A percentile compares a stretch with the other conserved stretches of the same genome.
These are phyloP conservation scores for Maccullochella peelii DNA, from an alignment of 2,113 vertebrate species.

Conservation along the genomic window DNA sequence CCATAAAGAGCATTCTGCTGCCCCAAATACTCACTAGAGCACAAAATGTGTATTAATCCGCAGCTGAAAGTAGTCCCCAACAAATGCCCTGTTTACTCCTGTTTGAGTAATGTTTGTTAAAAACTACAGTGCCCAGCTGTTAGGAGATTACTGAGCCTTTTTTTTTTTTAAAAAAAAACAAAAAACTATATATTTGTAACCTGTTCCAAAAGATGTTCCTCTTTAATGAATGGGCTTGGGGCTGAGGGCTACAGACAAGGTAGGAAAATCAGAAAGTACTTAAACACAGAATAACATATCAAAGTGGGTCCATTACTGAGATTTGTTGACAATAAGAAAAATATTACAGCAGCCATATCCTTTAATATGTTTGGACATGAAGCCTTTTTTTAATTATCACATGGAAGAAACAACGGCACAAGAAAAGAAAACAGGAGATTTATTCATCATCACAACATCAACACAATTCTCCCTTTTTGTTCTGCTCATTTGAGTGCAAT, in stretches of 20 bases:
- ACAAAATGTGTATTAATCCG: neutral
- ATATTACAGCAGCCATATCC: neutral
- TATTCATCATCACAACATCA: slow-evolving; percentile 79
- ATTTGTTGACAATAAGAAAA: neutral
- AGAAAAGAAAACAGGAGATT: slow-evolving; percentile 76
- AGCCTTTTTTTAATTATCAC: neutral
- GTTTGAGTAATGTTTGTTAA: neutral
- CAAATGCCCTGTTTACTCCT: neutral
- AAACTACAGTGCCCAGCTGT: neutral
- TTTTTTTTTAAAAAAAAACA: too few relatives aligned
- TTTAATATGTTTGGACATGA: neutral
- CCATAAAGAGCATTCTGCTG: neutral
- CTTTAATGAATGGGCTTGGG: neutral
- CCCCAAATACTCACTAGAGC: neutral
- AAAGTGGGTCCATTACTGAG: neutral
- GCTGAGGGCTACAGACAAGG: neutral
- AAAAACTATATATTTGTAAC: neutral
- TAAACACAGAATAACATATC: neutral
- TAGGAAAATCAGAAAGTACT: neutral
- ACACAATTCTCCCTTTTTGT: slow-evolving; percentile 79
- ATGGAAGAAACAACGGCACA: neutral
- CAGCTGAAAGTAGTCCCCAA: neutral
- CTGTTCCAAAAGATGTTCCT: neutral
- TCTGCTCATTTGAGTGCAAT: slow-evolving; percentile 77
- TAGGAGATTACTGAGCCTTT: neutral